Conservation (phyloP, 2,888 invertebrate genomes). For the Bellardia bayeri region DNA sequence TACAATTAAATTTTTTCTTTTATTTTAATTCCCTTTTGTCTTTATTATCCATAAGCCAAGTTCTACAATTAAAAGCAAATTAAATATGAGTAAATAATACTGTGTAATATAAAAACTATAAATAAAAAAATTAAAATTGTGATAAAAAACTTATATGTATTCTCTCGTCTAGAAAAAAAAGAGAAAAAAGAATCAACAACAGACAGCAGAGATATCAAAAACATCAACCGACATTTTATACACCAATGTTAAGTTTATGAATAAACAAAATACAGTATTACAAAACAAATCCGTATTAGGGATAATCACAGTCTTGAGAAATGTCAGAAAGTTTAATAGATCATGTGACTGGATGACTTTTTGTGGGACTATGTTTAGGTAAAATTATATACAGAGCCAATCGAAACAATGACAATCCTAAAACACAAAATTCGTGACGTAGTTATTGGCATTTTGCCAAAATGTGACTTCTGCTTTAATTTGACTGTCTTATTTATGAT, state of each 20-base stretch:
- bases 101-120: conserved; percentile 15
- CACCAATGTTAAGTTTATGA: conserved; percentile 60
- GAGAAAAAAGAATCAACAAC: conserved; percentile 50
- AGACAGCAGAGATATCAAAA: conserved; percentile 69
- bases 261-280: conserved; percentile 41
- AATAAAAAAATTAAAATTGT: conserved; percentile 10
- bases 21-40: conserved; percentile 3
- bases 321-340: too few species aligned
- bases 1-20: neutral
- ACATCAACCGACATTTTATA: conserved; percentile 53
- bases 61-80: conserved; percentile 46
- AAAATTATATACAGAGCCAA: too few species aligned
- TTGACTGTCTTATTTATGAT: too few species aligned
- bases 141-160: neutral
- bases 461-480: too few species aligned
- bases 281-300: neutral
- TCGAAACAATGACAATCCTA: too few species aligned
- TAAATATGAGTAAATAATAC: conserved; percentile 58
- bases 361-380: too few species aligned
- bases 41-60: conserved; percentile 18
- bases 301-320: neutral
- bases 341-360: too few species aligned
- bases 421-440: too few species aligned
- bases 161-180: neutral
- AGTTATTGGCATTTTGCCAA: too few species aligned